Conservation (phyloP, 2,113 vertebrate genomes). For the Sminthopsis crassicaudata region DNA sequence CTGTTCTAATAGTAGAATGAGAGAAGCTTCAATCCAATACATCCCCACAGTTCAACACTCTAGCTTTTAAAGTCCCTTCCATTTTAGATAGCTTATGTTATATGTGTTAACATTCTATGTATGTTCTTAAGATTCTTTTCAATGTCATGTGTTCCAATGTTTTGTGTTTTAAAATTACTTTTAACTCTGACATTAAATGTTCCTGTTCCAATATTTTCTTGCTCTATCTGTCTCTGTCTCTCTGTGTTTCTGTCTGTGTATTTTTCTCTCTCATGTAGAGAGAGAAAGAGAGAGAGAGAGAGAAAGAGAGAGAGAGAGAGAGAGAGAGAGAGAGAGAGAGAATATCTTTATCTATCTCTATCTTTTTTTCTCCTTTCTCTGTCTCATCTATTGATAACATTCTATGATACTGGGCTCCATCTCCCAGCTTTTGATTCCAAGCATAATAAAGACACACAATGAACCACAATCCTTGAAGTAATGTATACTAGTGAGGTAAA, state of each 20-base stretch:
- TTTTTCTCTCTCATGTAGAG: too few relatives aligned
- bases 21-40: neutral
- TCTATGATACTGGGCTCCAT: neutral
- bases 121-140: neutral
- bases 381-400: neutral
- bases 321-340: too few relatives aligned
- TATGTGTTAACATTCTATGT: neutral
- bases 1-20: neutral
- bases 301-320: too few relatives aligned
- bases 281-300: too few relatives aligned
- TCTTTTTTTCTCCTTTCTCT: too few relatives aligned
- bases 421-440: neutral
- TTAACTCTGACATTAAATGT: neutral
- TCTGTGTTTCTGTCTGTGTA: too few relatives aligned
- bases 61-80: neutral
- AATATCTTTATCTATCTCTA: too few relatives aligned
- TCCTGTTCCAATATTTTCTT: neutral
- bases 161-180: neutral
- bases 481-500: neutral
- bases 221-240: too few relatives aligned
- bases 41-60: neutral
- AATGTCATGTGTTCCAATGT: neutral
- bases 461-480: neutral
- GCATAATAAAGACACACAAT: neutral
- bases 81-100: neutral